Conservation (phyloP, 1,140 invertebrate species). For the Limonius californicus region DNA sequence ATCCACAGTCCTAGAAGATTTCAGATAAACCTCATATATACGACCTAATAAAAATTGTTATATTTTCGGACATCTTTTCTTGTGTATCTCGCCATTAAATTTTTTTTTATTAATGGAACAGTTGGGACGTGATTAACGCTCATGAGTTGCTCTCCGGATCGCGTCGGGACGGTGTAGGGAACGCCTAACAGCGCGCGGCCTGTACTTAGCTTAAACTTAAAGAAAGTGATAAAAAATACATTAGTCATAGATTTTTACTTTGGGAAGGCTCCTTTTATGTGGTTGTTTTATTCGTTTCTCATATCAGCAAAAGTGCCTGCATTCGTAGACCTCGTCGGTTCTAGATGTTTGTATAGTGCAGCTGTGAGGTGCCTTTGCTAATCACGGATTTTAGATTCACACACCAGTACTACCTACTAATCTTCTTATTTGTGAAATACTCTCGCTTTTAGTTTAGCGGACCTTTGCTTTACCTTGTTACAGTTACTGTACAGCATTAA, state of each 20-base stretch:
- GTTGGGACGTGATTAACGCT: too few relatives aligned
- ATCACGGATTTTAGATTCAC: slow-evolving; percentile 5
- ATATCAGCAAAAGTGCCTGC: slow-evolving; percentile 18
- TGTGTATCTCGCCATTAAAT: too few relatives aligned
- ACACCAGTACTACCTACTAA: slow-evolving; percentile 1
- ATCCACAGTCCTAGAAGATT: too few relatives aligned
- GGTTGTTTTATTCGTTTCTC: slow-evolving; percentile 9
- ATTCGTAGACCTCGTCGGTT: slow-evolving; percentile 32
- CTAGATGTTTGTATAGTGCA: slow-evolving; percentile 3
- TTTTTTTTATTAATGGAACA: too few relatives aligned
- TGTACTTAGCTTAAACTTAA: not conserved
- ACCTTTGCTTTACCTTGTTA: slow-evolving; percentile 1
- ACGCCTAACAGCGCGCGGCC: too few relatives aligned
- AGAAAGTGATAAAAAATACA: not conserved
- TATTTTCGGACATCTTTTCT: too few relatives aligned
- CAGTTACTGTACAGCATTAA: slow-evolving; percentile 2
- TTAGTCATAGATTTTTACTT: slow-evolving; percentile 10
- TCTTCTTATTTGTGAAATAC: not conserved
- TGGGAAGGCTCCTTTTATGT: slow-evolving; percentile 1
- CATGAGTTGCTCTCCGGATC: too few relatives aligned
- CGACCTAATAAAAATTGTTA: too few relatives aligned
- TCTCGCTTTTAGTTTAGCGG: slow-evolving; percentile 6
- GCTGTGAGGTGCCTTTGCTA: slow-evolving; percentile 14
- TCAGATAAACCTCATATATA: too few relatives aligned
- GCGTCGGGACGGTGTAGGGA: too few relatives aligned